Base-by-base conservation (phyloP, 2,113 vertebrate genomes). In the Dipodomys spectabilis region DNA sequence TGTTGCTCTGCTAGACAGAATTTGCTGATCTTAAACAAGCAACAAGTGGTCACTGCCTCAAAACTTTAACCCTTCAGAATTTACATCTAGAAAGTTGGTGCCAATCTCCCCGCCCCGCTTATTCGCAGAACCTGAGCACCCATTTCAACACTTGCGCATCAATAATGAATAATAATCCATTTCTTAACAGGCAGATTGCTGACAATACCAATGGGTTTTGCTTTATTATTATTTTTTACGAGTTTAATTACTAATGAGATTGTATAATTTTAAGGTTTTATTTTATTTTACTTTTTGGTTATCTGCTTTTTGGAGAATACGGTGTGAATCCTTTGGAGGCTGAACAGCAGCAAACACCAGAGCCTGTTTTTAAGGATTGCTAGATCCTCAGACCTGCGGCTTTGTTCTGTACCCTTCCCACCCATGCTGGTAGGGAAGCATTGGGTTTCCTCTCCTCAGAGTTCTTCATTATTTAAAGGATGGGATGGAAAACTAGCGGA, bases 381-480 rank as follows among this genome's bases (percentile, higher is more conserved):
- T 62, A 62, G 23, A 60, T n/a, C 35, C 49, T 25, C 1, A 27
- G 69, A 39, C 60, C 7, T 23, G 32, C 28, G 39, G 69, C 53
- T 22, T 60, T 22, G 10, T 62, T 44, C 18, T 2, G 4, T 9
- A 27, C 65, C 22, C 28, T 19, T 13, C 65, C 12, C n/a, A 73
- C 35, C 60, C 30, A 9, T n/a, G 25, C 72, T 87, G 72, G 20
- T 45, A 90, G 44, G 65, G 82, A 80, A 92, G 62, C 83, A n/a
- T 73, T 81, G 95, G 91, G 86, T n/a, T 91, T 32, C 23, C 64
- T 65, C 28, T 82, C 49, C 75, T 25, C 11, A 49, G 5, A 30
- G 67, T 10, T 35, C 75, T 97, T 88, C 94, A 96, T 94, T 96
- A 96, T 96, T 97, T 96, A 97, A 86, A 88, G 53, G 83, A 44